phyloP scores from a whole-genome alignment of 2,113 vertebrate genomes.

The Bufo bufo region DNA sequence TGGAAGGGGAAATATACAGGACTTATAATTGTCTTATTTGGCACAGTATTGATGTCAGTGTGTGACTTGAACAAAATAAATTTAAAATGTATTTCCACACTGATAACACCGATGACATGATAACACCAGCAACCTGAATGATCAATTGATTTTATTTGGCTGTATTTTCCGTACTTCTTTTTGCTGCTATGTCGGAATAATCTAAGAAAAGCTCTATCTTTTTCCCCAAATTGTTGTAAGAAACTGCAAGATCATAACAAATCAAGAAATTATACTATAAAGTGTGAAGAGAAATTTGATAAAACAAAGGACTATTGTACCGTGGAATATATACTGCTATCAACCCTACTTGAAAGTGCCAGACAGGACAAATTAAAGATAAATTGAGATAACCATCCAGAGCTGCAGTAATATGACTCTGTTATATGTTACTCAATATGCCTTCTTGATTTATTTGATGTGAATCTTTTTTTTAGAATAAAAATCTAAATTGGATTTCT shows the following conservation, averaged over 20 bases:
- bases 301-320: conserved; percentile 42
- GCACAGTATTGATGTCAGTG: not conserved
- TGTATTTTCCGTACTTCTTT: not conserved
- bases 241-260: conserved; percentile 32
- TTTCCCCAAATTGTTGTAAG: not conserved
- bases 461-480: conserved; percentile 50
- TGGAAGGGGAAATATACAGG: too few relatives aligned
- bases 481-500: conserved; percentile 58
- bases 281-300: conserved; percentile 35
- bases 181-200: not conserved
- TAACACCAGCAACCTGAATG: not conserved
- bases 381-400: conserved; percentile 53
- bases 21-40: not conserved
- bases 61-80: not conserved
- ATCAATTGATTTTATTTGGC: not conserved
- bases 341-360: conserved; percentile 21
- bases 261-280: conserved; percentile 10
- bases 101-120: not conserved
- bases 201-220: not conserved
- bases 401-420: conserved; percentile 36
- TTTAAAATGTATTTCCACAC: not conserved
- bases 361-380: conserved; percentile 53
- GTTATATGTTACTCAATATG: conserved; percentile 51
- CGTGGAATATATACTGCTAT: conserved; percentile 42
- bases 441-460: conserved; percentile 47